Evolutionary conservation across 2,113 vertebrate genomes (phyloP).

Genomic region (Cephalopterus ornatus): DNA sequence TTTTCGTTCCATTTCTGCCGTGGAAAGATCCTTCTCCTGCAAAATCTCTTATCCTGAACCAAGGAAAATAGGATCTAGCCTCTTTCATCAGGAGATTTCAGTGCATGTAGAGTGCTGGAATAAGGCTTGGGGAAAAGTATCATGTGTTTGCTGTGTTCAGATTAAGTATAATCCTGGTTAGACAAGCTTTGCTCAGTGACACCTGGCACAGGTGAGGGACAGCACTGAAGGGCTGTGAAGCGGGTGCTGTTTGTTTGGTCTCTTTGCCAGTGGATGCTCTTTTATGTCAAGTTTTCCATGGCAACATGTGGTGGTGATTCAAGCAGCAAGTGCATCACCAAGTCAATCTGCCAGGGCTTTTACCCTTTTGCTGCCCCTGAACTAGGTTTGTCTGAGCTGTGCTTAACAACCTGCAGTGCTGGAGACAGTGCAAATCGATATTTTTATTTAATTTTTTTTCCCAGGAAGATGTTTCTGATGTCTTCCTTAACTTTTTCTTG

Average conservation of each 20-base stretch:
- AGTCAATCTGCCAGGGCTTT: not conserved
- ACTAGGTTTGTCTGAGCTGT: not conserved
- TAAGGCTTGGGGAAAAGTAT: not conserved
- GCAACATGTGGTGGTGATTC: not conserved
- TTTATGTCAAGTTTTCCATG: not conserved
- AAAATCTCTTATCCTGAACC: not conserved
- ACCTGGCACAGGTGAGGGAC: accelerated
- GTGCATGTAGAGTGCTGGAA: not conserved
- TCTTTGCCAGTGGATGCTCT: not conserved
- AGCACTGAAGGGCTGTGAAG: not conserved
- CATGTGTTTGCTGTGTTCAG: accelerated
- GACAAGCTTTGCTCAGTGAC: not conserved
- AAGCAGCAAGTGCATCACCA: not conserved
- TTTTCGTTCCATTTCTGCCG: not conserved
- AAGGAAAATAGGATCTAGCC: not conserved
- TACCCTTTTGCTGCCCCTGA: not conserved
- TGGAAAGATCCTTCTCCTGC: not conserved
- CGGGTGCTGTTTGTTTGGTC: accelerated
- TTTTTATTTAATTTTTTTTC: not conserved
- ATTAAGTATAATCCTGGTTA: not conserved
- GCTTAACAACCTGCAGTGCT: not conserved
- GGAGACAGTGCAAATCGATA: not conserved
- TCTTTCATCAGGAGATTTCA: not conserved
- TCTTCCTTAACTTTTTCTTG: not conserved
- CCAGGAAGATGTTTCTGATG: not conserved